A percentile compares a stretch with the other conserved stretches of the same genome.
These are phyloP conservation scores for Prionace glauca DNA, from an alignment of 2,797 vertebrate genomes.

Conservation along the genomic window DNA sequence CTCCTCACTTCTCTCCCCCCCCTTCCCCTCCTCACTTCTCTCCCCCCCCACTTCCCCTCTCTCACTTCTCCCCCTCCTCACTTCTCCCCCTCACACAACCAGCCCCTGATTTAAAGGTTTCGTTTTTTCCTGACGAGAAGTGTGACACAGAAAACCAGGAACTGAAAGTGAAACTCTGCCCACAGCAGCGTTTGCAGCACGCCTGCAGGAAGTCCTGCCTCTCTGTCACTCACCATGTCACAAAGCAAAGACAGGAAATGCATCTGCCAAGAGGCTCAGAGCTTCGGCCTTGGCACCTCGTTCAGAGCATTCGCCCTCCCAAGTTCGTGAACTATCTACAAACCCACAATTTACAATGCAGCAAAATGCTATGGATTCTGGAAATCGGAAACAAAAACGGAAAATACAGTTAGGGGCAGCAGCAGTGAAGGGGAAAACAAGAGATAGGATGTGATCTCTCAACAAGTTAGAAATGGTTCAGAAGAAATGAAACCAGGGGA, in stretches of 20 bases:
- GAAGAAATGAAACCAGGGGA: not conserved
- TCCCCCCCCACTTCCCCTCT: no score
- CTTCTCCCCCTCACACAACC: not conserved
- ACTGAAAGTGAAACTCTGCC: not conserved
- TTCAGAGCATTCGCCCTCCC: not conserved
- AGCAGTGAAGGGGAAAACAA: not conserved
- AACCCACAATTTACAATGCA: not conserved
- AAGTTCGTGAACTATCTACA: not conserved
- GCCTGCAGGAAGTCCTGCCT: slow-evolving; percentile 26
- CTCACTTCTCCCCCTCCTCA: no score
- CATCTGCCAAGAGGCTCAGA: not conserved
- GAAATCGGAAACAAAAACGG: not conserved
- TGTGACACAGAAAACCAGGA: not conserved
- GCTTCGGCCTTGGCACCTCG: no score
- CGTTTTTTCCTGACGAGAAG: not conserved
- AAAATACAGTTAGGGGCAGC: not conserved
- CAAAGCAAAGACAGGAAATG: slow-evolving; percentile 19
- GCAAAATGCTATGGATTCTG: no score
- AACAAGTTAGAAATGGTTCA: not conserved
- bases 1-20: no score
- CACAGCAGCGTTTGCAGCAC: not conserved
- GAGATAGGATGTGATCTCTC: no score
- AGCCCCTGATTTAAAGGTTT: not conserved
- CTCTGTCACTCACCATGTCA: not conserved
- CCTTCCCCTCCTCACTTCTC: no score